Evolutionary conservation across 2,888 invertebrate genomes (phyloP).

Genomic region (Micoletzkya japonica): DNA sequence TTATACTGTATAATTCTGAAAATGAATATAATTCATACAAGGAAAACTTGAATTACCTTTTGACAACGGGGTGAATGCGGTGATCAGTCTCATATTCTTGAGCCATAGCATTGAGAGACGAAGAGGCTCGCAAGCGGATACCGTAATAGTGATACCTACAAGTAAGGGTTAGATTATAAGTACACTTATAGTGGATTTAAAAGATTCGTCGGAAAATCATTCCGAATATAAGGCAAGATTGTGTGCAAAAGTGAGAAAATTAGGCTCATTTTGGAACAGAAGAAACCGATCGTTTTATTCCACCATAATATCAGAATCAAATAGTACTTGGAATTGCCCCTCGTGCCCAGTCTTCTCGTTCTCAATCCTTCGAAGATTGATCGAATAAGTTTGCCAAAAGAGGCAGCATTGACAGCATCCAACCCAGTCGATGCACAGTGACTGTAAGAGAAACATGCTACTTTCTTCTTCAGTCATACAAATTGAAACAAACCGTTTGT

Average conservation of each 20-base stretch:
- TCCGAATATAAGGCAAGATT: neutral
- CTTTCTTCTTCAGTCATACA: neutral
- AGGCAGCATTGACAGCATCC: slow-evolving; percentile 98
- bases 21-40: no score
- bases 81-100: slow-evolving; percentile 13
- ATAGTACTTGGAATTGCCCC: slow-evolving; percentile 59
- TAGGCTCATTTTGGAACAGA: neutral
- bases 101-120: neutral
- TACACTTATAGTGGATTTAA: no score
- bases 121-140: slow-evolving; percentile 73
- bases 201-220: neutral
- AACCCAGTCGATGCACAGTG: slow-evolving; percentile 86
- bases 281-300: neutral
- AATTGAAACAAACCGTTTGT: slow-evolving; percentile 69
- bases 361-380: slow-evolving; percentile 94
- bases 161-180: neutral
- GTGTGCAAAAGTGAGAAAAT: slow-evolving; percentile 65
- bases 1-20: no score
- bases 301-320: neutral
- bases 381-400: slow-evolving; percentile 96
- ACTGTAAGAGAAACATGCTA: slow-evolving; percentile 33
- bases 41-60: no score
- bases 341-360: slow-evolving; percentile 89
- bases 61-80: no score
- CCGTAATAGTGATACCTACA: slow-evolving; percentile 91